Evolutionary conservation across 2,888 invertebrate species (phyloP).

Genomic region (Odontocerum albicorne): DNA sequence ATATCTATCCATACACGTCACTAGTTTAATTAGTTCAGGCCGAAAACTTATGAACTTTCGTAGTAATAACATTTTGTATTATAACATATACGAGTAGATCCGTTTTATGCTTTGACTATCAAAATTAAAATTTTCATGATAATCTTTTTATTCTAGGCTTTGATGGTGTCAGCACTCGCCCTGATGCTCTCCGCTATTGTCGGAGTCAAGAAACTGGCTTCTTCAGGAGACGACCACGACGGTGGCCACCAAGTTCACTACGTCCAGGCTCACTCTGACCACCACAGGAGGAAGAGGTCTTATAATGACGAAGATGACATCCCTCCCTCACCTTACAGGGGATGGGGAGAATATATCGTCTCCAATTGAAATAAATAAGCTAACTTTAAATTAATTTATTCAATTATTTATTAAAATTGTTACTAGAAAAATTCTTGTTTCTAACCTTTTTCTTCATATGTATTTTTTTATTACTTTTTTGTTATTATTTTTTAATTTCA

Average conservation of each 20-base stretch:
- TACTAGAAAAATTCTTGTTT: too few relatives aligned
- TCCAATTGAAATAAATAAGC: conserved; percentile 11
- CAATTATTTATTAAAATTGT: conserved; percentile 34
- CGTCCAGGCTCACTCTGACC: conserved; percentile 57
- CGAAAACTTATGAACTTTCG: too few relatives aligned
- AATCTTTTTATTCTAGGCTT: conserved; percentile 48
- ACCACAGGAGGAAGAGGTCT: conserved; percentile 56
- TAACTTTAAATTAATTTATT: conserved; percentile 34
- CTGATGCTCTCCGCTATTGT: conserved; percentile 74
- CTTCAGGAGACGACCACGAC: conserved; percentile 59
- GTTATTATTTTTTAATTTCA: too few relatives aligned
- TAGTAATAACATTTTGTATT: too few relatives aligned
- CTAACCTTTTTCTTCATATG: too few relatives aligned
- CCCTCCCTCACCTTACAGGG: conserved; percentile 55
- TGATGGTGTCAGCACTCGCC: conserved; percentile 71
- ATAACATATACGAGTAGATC: too few relatives aligned
- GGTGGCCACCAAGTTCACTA: conserved; percentile 60
- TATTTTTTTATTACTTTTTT: too few relatives aligned
- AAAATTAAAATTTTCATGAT: too few relatives aligned
- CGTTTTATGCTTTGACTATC: too few relatives aligned
- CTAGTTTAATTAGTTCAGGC: too few relatives aligned
- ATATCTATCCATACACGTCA: too few relatives aligned
- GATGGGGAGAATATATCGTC: conserved; percentile 48
- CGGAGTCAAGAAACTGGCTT: conserved; percentile 71
- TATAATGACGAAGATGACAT: conserved; percentile 39